Percentiles rank a stretch among this genome's conserved stretches.
phyloP scores from a whole-genome alignment of 2,888 invertebrate genomes.

The Netelia fuscicornis region DNA sequence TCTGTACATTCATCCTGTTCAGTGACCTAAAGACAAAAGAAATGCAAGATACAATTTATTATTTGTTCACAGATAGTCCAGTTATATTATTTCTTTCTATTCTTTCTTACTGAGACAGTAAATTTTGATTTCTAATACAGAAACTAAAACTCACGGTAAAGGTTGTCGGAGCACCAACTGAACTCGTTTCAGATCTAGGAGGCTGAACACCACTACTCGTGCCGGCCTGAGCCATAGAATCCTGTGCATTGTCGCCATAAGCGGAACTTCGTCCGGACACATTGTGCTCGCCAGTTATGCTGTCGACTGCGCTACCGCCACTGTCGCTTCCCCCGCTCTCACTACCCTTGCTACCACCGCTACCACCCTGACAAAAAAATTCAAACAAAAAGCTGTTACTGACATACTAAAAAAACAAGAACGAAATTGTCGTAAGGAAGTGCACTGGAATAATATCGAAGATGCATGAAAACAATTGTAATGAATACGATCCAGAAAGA shows the following conservation, averaged over 20 bases:
- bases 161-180: slow-evolving; percentile 85
- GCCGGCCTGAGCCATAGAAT: slow-evolving; percentile 82
- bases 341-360: slow-evolving; percentile 86
- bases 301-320: slow-evolving; percentile 96
- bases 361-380: slow-evolving; percentile 77
- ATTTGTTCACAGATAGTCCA: neutral
- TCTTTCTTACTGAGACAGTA: neutral
- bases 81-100: neutral
- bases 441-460: too few relatives aligned
- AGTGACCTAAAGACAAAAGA: slow-evolving; percentile 69
- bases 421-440: slow-evolving; percentile 44
- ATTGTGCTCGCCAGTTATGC: slow-evolving; percentile 93
- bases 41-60: neutral
- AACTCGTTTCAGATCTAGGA: slow-evolving; percentile 87
- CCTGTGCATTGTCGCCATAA: slow-evolving; percentile 91
- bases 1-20: slow-evolving; percentile 79
- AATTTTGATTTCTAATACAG: neutral
- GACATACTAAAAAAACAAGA: slow-evolving; percentile 9
- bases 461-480: neutral
- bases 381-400: slow-evolving; percentile 69
- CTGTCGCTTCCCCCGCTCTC: slow-evolving; percentile 92
- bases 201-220: slow-evolving; percentile 84
- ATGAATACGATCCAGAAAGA: slow-evolving; percentile 30
- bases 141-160: slow-evolving; percentile 81
- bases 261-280: slow-evolving; percentile 97